Conservation (phyloP, 2,113 vertebrate species). For the Datnioides undecimradiatus region DNA sequence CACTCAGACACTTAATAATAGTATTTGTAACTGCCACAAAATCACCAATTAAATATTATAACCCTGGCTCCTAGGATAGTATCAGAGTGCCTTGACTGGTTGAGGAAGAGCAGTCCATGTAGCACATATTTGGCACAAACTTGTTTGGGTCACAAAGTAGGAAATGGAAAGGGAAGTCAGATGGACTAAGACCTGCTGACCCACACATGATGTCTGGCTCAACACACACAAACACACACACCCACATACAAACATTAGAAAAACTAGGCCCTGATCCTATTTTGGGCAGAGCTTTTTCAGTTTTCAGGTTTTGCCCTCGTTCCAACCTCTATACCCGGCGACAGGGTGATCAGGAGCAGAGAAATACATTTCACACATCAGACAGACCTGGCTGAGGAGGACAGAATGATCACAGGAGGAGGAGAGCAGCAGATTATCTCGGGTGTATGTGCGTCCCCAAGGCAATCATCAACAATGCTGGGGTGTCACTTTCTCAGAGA, state of each 20-base stretch:
- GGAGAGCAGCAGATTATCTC: conserved; percentile 1
- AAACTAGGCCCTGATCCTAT: conserved; percentile 53
- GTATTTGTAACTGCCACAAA: not conserved
- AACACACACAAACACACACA: conserved; percentile 6
- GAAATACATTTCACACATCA: conserved; percentile 14
- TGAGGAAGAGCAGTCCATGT: not conserved
- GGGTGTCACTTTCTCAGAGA: not conserved
- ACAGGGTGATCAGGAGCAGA: conserved; percentile 12
- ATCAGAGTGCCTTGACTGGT: not conserved
- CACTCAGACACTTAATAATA: not conserved
- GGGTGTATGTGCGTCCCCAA: not conserved
- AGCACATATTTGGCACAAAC: not conserved
- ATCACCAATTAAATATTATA: not conserved
- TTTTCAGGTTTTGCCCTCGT: conserved; percentile 37
- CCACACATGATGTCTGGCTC: conserved; percentile 43
- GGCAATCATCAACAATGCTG: not conserved
- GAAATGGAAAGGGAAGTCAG: conserved; percentile 61
- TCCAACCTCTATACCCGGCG: conserved; percentile 23
- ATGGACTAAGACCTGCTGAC: conserved; percentile 64
- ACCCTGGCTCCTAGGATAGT: not conserved
- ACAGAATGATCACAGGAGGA: not conserved
- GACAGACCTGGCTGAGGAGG: conserved; percentile 4
- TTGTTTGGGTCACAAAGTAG: conserved; percentile 39
- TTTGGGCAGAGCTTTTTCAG: conserved; percentile 36
- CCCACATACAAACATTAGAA: conserved; percentile 5